Base-by-base conservation (phyloP, 2,888 invertebrate species). In the Palloptera scutellata region DNA sequence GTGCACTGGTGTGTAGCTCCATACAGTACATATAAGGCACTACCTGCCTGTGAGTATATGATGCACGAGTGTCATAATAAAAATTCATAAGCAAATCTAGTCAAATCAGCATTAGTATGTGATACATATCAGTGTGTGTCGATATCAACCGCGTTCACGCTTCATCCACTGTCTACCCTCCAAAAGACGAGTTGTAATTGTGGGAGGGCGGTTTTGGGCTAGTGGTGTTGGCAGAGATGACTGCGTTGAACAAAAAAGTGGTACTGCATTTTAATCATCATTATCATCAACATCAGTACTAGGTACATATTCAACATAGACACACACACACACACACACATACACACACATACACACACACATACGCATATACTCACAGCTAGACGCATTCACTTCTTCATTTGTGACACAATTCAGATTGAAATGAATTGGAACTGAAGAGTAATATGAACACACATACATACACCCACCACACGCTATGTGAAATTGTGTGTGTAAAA, bases 81-180 rank as follows among this genome's bases (percentile, higher is more conserved):
- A 65, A 67, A 64, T 61, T 69, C 66, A 66, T 53, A 69, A 64
- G 69, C 64, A 69, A 69, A 63, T 66, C 61, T 63, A 63, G 45
- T 66, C 66, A 66, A 66, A 66, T 69, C 69, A 61, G 66, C 64
- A 52, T 66, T 57, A 64, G 66, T 60, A 30, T 30, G 30, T 30
- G 30, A 30, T 30, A 6, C 30, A 6, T 30, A 6, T 30, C 30
- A 30, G 30, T 30, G 6, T 30, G 30, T 30, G 6, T 30, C 2
- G 30, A 30, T 30, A 30, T 30, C 6, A 30, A 4, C 30, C 2
- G 30, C 30, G 6, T 30, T 30, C 30, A 30, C 30, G 30, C 30
- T 4, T 30, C 30, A 30, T 30, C 6, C 30, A 4, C 30, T 30
- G 30, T 30, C 30, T 30, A 30, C 30, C 6, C 30, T 30, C 30